Percentiles rank a stretch among this genome's conserved stretches.
phyloP scores from a whole-genome alignment of 2,797 vertebrate genomes.

The Ctenochaetus hawaiiensis region DNA sequence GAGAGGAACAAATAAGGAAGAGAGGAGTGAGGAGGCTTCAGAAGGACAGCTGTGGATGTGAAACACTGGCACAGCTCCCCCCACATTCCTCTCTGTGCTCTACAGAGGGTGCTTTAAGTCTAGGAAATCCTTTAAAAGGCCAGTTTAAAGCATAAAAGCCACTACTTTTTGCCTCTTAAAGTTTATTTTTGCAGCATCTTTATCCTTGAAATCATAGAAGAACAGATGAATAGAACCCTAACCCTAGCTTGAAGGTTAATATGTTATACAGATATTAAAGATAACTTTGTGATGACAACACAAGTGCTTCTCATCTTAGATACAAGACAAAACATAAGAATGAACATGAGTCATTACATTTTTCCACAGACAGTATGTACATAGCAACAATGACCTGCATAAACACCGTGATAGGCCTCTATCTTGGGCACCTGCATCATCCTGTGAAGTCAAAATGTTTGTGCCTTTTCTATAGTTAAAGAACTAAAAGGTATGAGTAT shows the following conservation, averaged over 20 bases:
- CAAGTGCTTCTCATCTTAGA: not conserved
- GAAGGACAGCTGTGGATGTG: conserved; percentile 24
- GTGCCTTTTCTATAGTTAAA: not conserved
- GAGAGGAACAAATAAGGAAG: conserved; percentile 62
- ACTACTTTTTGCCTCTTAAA: not conserved
- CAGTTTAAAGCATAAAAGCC: conserved; percentile 6
- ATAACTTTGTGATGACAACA: not conserved
- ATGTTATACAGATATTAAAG: not conserved
- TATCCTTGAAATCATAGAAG: not conserved
- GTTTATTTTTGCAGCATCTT: not conserved
- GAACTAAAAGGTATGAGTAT: not conserved
- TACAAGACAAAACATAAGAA: not conserved
- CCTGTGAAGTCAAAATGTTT: not conserved
- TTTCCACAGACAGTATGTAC: not conserved
- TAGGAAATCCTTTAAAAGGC: conserved; percentile 2
- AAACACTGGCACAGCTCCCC: conserved; percentile 4
- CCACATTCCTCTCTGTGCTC: conserved; percentile 19
- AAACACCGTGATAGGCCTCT: not conserved
- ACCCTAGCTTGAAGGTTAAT: not conserved
- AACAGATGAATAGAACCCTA: no score
- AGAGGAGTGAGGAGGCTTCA: conserved; percentile 27
- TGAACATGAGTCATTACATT: not conserved
- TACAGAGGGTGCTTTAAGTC: not conserved
- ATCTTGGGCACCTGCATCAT: not conserved
- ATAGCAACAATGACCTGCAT: conserved; percentile 1